Conservation (phyloP, 1,140 invertebrate genomes). For the Caerostris darwini region DNA sequence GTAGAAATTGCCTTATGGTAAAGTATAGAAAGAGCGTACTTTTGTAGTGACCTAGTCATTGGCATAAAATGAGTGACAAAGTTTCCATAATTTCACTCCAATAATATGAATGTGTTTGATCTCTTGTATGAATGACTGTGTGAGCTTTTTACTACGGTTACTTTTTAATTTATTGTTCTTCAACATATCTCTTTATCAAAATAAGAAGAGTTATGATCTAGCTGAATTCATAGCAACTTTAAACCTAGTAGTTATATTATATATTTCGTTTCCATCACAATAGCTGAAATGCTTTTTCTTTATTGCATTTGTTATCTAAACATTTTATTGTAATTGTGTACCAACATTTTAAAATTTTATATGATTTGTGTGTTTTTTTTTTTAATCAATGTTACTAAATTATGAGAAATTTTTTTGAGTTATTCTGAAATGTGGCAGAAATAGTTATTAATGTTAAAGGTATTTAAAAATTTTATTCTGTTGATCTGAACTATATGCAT, state of each 20-base stretch:
- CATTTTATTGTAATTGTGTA: too few species aligned
- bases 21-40: background rate
- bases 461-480: background rate
- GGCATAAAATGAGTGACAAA: background rate
- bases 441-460: background rate
- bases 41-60: slow-evolving; percentile 35
- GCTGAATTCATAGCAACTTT: background rate
- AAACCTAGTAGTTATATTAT: background rate
- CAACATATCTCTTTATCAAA: background rate
- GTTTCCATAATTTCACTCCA: background rate
- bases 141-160: background rate
- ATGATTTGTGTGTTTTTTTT: too few species aligned
- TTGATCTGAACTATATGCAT: background rate
- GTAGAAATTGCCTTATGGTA: background rate
- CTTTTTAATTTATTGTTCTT: slow-evolving; percentile 23
- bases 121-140: background rate
- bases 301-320: background rate
- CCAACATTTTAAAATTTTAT: too few species aligned
- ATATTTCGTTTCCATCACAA: background rate
- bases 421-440: too few species aligned
- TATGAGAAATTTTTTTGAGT: too few species aligned
- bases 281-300: background rate
- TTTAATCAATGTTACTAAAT: too few species aligned
- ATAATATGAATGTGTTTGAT: background rate
- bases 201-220: background rate